Percentiles rank a stretch among this genome's conserved stretches.
Conservation (phyloP, 2,113 vertebrate genomes). For the Ochotona curzoniae region DNA sequence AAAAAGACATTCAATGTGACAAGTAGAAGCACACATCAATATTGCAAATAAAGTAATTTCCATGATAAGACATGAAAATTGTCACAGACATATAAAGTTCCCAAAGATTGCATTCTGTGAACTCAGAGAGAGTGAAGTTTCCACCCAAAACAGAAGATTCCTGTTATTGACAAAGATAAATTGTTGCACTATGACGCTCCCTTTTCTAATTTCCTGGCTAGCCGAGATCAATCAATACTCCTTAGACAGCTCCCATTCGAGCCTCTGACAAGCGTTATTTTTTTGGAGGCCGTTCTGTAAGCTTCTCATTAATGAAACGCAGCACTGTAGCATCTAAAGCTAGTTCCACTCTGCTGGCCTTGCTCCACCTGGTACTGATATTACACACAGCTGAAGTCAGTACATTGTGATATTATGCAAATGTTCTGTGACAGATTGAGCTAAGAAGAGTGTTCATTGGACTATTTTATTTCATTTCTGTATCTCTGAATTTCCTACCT, state of each 20-base stretch:
- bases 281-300: conserved; percentile 63
- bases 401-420: conserved; percentile 76
- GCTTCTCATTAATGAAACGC: conserved; percentile 71
- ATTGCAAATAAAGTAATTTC: conserved; percentile 35
- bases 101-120: conserved; percentile 6
- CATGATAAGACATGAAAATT: conserved; percentile 44
- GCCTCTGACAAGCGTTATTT: conserved; percentile 69
- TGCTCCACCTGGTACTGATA: conserved; percentile 60
- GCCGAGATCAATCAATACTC: conserved; percentile 78
- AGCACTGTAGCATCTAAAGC: conserved; percentile 14
- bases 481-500: conserved; percentile 57
- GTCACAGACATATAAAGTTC: conserved; percentile 2
- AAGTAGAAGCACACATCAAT: conserved; percentile 12
- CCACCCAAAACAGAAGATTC: conserved; percentile 58
- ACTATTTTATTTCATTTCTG: conserved; percentile 63
- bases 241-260: conserved; percentile 67
- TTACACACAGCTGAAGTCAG: conserved; percentile 78
- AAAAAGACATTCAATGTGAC: conserved; percentile 37
- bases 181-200: conserved; percentile 60
- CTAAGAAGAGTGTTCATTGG: conserved; percentile 74
- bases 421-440: conserved; percentile 69
- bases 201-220: conserved; percentile 83
- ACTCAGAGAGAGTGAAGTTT: conserved; percentile 26
- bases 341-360: conserved; percentile 63
- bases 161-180: conserved; percentile 82